These are phyloP conservation scores for Zophobas atratus DNA, from an alignment of 1,140 invertebrate species.

Conservation along the genomic window DNA sequence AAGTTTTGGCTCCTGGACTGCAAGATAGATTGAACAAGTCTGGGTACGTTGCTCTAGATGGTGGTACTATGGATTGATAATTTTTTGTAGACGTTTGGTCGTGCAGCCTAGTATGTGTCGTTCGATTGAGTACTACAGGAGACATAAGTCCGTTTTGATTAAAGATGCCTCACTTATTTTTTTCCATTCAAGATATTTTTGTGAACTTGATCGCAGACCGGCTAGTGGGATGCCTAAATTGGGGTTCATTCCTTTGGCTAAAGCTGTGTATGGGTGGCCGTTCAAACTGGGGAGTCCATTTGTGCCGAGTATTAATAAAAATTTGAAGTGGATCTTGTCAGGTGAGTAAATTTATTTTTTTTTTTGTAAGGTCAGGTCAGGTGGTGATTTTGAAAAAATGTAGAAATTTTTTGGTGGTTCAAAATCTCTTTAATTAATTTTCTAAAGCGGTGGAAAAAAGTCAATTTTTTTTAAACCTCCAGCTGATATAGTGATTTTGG, in stretches of 20 bases:
- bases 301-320: not conserved
- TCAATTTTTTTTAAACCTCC: too few relatives aligned
- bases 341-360: not conserved
- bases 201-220: not conserved
- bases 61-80: too few relatives aligned
- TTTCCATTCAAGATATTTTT: not conserved
- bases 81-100: not conserved
- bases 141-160: not conserved
- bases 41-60: too few relatives aligned
- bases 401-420: not conserved
- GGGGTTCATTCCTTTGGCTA: not conserved
- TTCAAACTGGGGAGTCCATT: conserved; percentile 21
- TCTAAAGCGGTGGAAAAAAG: too few relatives aligned
- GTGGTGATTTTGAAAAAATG: not conserved
- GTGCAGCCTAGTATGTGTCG: not conserved
- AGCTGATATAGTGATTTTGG: too few relatives aligned
- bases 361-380: not conserved
- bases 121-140: not conserved
- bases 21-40: too few relatives aligned
- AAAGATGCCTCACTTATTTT: conserved; percentile 3
- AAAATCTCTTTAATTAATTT: too few relatives aligned
- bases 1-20: too few relatives aligned
- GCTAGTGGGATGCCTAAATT: not conserved
- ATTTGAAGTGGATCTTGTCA: conserved; percentile 4
- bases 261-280: conserved; percentile 2